These are phyloP conservation scores for Biston stratarius DNA, from an alignment of 2,888 invertebrate genomes.

Conservation along the genomic window DNA sequence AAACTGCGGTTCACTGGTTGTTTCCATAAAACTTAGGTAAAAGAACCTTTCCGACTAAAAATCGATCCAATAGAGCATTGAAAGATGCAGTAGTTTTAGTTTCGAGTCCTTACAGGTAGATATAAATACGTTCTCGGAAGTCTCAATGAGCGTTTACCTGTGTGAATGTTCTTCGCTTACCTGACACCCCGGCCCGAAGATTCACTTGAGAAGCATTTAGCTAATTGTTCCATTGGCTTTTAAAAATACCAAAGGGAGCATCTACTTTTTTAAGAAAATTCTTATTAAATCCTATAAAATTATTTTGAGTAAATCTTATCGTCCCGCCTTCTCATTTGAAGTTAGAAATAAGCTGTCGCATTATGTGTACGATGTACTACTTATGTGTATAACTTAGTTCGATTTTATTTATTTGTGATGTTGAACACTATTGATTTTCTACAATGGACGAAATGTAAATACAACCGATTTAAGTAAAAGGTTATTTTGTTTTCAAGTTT, in stretches of 20 bases:
- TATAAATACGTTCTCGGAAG: slow-evolving; percentile 22
- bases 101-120: background rate
- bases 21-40: slow-evolving; percentile 23
- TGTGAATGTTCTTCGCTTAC: slow-evolving; percentile 37
- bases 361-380: slow-evolving; percentile 81
- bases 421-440: slow-evolving; percentile 86
- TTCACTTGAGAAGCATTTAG: slow-evolving; percentile 69
- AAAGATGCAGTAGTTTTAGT: background rate
- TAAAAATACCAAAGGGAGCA: slow-evolving; percentile 74
- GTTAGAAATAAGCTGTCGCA: slow-evolving; percentile 79
- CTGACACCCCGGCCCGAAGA: slow-evolving; percentile 44
- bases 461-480: slow-evolving; percentile 87
- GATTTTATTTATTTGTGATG: slow-evolving; percentile 87
- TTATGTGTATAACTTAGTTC: slow-evolving; percentile 84
- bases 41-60: slow-evolving; percentile 1
- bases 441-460: slow-evolving; percentile 86
- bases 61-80: slow-evolving; percentile 5
- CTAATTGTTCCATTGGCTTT: slow-evolving; percentile 69
- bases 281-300: slow-evolving; percentile 74
- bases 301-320: slow-evolving; percentile 74
- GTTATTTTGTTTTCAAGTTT: slow-evolving; percentile 84
- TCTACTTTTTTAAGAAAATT: slow-evolving; percentile 60
- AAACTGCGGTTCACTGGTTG: slow-evolving; percentile 27
- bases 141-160: slow-evolving; percentile 48
- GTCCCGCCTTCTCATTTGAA: slow-evolving; percentile 81